Base-by-base conservation (phyloP, 30 jellyfish, hydroid and myxozoan species). In the Turritopsis rubra region DNA sequence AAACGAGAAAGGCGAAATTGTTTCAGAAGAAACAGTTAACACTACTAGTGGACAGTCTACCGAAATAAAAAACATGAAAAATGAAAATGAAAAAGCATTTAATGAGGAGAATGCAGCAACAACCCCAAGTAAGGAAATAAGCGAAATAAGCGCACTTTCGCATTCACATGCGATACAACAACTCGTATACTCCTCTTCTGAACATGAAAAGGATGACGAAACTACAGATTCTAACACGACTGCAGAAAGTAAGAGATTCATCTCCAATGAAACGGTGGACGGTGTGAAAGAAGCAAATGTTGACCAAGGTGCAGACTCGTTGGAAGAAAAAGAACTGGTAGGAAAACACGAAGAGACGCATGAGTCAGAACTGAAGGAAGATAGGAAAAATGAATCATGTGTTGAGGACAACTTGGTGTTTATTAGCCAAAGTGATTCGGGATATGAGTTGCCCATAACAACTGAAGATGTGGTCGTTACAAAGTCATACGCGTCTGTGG, bases 401-500 rank as follows among this genome's bases (percentile, higher is more conserved):
- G 19, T 8, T 23, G 77, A 19, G 16, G 77, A 68, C 17, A 68
- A 68, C 28, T 23, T 9, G 77, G 30, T 68, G 21, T 8, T 9
- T 0, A 68, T 68, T 7, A n/a, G 77, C 77, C 77, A 68, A 27
- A 68, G 31, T 27, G 8, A 0, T 68, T 68, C 77, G 9, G 77
- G 77, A n/a, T 68, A 68, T 22, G 77, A 75, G 83, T 1, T 75
- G 0, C 68, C 60, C 0, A 81, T 87, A 28, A 87, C 86, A 8
- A 73, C 86, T 1, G 79, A 85, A 31, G 83, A 75, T 23, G 16
- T 17, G 52, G 72, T 75, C 21, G 90, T 87, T n/a, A 73, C 85
- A 7, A 84, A 13, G 13, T 87, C 95, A 4, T 87, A 81, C 71
- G 73, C 95, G 18, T 65, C 75, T 19, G 95, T 87, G 68, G 74